Percentiles rank a stretch among this genome's conserved stretches.
phyloP scores from a whole-genome alignment of 2,113 vertebrate genomes.

The Pholis gunnellus region DNA sequence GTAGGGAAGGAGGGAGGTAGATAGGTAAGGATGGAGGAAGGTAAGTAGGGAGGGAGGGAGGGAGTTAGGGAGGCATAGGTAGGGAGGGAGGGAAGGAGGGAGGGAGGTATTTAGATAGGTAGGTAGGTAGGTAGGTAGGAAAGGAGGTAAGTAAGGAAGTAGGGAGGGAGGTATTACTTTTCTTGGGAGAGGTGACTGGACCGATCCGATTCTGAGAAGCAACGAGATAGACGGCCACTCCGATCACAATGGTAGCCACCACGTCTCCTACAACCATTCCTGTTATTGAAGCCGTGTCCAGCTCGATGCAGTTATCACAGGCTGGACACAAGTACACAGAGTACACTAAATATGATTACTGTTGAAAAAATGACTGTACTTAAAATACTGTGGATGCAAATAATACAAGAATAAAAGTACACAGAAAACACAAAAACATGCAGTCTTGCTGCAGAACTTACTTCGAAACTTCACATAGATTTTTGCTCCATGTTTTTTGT shows the following conservation, averaged over 20 bases:
- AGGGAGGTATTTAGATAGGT: neutral
- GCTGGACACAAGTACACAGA: conserved; percentile 57
- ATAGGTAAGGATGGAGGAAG: too few relatives aligned
- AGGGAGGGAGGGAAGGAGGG: too few relatives aligned
- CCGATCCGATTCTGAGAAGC: conserved; percentile 23
- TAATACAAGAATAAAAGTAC: neutral
- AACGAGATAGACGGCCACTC: conserved; percentile 72
- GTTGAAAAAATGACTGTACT: neutral
- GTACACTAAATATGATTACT: neutral
- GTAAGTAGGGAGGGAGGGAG: too few relatives aligned
- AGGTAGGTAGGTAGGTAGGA: too few relatives aligned
- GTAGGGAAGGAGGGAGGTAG: too few relatives aligned
- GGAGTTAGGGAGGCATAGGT: too few relatives aligned
- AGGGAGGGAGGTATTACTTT: conserved; percentile 61
- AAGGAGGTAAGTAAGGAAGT: neutral
- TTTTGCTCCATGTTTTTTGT: rapidly evolving
- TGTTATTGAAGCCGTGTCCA: rapidly evolving
- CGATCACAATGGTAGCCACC: conserved; percentile 57
- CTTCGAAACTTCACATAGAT: conserved; percentile 72
- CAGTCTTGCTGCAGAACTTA: conserved; percentile 59
- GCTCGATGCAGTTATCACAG: conserved; percentile 77
- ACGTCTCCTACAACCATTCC: conserved; percentile 60
- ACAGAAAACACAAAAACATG: neutral
- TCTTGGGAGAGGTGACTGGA: conserved; percentile 27
- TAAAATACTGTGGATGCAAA: neutral